These are phyloP conservation scores for Camponotus floridanus DNA, from an alignment of 1,140 invertebrate genomes.

Conservation along the genomic window DNA sequence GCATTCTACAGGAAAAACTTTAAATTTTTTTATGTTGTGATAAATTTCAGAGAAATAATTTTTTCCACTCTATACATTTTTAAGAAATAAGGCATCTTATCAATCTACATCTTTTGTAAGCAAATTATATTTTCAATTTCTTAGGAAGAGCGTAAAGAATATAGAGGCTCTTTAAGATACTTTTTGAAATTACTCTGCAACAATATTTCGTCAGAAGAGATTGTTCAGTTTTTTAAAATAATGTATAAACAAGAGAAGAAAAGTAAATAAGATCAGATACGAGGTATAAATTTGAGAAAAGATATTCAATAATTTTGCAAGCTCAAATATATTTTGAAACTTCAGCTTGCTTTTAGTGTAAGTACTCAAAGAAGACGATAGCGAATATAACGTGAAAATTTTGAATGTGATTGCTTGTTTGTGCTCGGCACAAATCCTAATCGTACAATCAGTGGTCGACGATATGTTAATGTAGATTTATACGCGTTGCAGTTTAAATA, in stretches of 20 bases:
- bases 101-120: too few species aligned
- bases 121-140: too few species aligned
- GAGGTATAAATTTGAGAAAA: not conserved
- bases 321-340: constrained; percentile 28
- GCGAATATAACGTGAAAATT: constrained; percentile 48
- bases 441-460: constrained; percentile 80
- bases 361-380: not conserved
- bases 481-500: constrained; percentile 35
- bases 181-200: too few species aligned
- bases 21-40: too few species aligned
- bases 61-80: too few species aligned
- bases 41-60: too few species aligned
- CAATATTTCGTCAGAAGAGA: too few species aligned
- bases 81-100: too few species aligned
- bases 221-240: not conserved
- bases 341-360: constrained; percentile 33
- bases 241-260: not conserved
- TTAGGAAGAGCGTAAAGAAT: too few species aligned
- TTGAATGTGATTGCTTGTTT: constrained; percentile 78
- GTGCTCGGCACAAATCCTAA: constrained; percentile 78
- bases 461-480: constrained; percentile 57
- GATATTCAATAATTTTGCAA: constrained; percentile 45
- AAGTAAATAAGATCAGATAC: not conserved
- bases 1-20: too few species aligned
- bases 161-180: too few species aligned